Base-by-base conservation (phyloP, 1,140 invertebrate species). In the Atta texana region DNA sequence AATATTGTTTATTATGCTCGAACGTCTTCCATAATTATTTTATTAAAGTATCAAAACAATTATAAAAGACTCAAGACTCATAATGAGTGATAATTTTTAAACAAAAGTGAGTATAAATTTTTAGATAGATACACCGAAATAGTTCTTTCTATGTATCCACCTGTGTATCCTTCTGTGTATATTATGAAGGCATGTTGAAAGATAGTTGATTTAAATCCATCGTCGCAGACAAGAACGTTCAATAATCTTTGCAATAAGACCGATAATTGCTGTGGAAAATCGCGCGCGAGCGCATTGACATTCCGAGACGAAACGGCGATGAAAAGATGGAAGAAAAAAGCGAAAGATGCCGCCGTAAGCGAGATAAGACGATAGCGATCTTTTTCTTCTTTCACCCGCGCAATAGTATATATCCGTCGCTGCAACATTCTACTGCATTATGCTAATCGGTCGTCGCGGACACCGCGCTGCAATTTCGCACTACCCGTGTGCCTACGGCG, bases 401-500 rank as follows among this genome's bases (percentile, higher is more conserved):
- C 80, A 21, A 16, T 51, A 61, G 74, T 74, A 49, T 51, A 24
- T 24, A 31, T 31, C 44, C 53, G 69, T 59, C 49, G 34, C 53
- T 14, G 49, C 14, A 51, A 85, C 64, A 39, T 69, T 85, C 53
- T 57, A 72, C 44, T 31, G 55, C 82, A 76, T 89, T 80, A 81
- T 66, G 81, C 51, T 89, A 89, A 88, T 85, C 64, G 53, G 57
- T 69, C 63, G 53, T 49, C 69, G 44, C 81, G 59, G 74, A 61
- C 76, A 78, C 71, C 77, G 51, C 66, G 78, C 57, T 61, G 86
- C 51, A 85, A 85, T 88, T 85, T 85, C 18, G 71, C 57, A 51
- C 61, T 80, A 69, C 14, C 44, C 24, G 18, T 28, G 16, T 28
- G 63, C 59, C 44, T 14, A 21, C 28, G 80, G 68, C 34, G 63